Evolutionary conservation across 2,888 invertebrate genomes (phyloP), one percentile per base, ranked within the genome.

Genomic region (Argyra leucocephala): DNA sequence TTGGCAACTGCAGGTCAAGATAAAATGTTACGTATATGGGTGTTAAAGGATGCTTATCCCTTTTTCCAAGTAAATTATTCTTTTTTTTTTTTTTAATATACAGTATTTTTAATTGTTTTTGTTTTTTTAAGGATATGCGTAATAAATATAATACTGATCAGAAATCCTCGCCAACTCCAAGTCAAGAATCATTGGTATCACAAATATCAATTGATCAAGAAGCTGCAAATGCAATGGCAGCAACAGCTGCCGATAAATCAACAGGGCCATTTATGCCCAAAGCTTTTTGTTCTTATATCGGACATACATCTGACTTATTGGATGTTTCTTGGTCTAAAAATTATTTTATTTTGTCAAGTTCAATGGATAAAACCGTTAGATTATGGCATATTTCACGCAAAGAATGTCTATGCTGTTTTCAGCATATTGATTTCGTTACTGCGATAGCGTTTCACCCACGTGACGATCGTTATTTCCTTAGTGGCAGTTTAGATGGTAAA

Each of bases 251-350:
- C 64, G 83, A 83, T 67, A 82, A 85, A 48, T 83, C 85, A 24
- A 79, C 84, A 1, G 87, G 88, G 1, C 87, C 88, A 36, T 97
- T 97, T 82, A 90, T 90, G 84, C 89, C 91, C 3, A 86, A 88
- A 74, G 95, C 96, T 3, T 94, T 97, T 80, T 93, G 93, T 81
- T 89, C 90, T 0, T 97, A 96, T 79, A 84, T 89, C 15, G 98
- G 97, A 0, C 99, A 99, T 78, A 93, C 94, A 0, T 96, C 97
- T 21, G 98, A 98, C 80, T 82, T 99, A 3, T 83, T 99, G 0
- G 99, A 99, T 80, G 90, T 99, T 0, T 93, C 96, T 7, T 99
- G 98, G 99, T 98, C 97, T 0, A 99, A 97, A 82, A 97, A 96
- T 81, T 96, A 96, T 79, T 98, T 98, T 76, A 88, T 98, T 64